Conservation (phyloP, 2,113 vertebrate genomes). For the Melanocharis versteri region DNA sequence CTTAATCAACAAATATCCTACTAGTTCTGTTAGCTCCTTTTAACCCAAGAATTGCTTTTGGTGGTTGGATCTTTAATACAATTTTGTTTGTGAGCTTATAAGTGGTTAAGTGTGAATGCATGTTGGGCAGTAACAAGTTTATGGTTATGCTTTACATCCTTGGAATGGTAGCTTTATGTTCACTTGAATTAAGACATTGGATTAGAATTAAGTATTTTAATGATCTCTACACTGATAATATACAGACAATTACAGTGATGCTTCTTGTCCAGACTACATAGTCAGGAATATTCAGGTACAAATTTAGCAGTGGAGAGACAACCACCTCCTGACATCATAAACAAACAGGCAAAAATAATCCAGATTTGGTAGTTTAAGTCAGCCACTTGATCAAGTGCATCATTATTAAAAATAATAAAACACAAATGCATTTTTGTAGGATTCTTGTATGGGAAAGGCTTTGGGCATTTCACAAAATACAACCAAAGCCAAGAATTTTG, state of each 20-base stretch:
- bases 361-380: background rate
- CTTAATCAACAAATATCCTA: background rate
- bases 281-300: background rate
- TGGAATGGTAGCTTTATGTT: background rate
- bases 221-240: background rate
- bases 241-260: background rate
- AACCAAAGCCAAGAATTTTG: background rate
- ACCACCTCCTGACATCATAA: background rate
- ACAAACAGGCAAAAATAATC: background rate
- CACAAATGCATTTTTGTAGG: background rate
- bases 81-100: background rate
- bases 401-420: background rate
- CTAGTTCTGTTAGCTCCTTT: background rate
- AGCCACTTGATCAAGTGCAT: background rate
- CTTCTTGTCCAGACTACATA: background rate
- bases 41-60: background rate
- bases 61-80: background rate
- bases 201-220: background rate
- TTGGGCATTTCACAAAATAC: background rate
- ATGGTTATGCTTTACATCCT: background rate
- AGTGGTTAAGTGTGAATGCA: background rate
- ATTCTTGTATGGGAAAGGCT: background rate
- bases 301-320: background rate
- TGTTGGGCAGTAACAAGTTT: background rate
- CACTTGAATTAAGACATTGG: background rate